These are phyloP conservation scores for Zaprionus africanus DNA, from an alignment of 1,140 invertebrate genomes.

Conservation along the genomic window DNA sequence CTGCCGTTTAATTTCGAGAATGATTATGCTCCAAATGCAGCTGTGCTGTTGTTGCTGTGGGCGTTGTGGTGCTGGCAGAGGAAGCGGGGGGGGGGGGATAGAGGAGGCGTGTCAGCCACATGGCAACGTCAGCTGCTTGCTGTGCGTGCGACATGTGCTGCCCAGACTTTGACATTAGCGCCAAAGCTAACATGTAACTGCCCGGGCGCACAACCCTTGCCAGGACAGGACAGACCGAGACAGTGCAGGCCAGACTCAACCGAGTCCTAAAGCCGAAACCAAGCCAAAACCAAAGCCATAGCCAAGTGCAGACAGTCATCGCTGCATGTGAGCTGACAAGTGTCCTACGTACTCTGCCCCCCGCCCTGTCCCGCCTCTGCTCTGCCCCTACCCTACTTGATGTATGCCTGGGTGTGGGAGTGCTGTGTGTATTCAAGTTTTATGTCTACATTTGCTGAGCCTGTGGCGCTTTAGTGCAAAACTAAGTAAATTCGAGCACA, in stretches of 20 bases:
- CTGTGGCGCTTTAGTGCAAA: slow-evolving; percentile 75
- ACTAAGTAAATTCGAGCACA: slow-evolving; percentile 76
- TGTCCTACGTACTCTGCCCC: slow-evolving; percentile 11
- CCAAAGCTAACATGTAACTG: slow-evolving; percentile 69
- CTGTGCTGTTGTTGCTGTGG: slow-evolving; percentile 5
- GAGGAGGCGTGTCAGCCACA: slow-evolving; percentile 22
- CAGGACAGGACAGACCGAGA: not conserved
- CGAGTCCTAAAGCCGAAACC: slow-evolving; percentile 30
- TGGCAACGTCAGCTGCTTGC: slow-evolving; percentile 33
- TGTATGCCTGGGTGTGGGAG: not conserved
- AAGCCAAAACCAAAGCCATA: slow-evolving; percentile 32
- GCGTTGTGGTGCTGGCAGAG: too few species aligned
- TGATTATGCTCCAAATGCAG: slow-evolving; percentile 47
- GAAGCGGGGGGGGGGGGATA: not conserved
- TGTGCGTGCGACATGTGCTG: slow-evolving; percentile 71
- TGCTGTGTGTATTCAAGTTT: slow-evolving; percentile 69
- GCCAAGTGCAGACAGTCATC: slow-evolving; percentile 39
- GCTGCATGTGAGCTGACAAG: slow-evolving; percentile 51
- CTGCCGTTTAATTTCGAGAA: slow-evolving; percentile 58
- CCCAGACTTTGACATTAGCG: slow-evolving; percentile 72
- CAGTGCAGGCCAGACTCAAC: slow-evolving; percentile 9
- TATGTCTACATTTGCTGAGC: slow-evolving; percentile 73
- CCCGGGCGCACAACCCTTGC: slow-evolving; percentile 1
- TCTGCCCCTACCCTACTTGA: not conserved
- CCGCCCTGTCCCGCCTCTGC: not conserved